Conservation (phyloP, 2,113 vertebrate species). For the Mesoclemmys tuberculata region DNA sequence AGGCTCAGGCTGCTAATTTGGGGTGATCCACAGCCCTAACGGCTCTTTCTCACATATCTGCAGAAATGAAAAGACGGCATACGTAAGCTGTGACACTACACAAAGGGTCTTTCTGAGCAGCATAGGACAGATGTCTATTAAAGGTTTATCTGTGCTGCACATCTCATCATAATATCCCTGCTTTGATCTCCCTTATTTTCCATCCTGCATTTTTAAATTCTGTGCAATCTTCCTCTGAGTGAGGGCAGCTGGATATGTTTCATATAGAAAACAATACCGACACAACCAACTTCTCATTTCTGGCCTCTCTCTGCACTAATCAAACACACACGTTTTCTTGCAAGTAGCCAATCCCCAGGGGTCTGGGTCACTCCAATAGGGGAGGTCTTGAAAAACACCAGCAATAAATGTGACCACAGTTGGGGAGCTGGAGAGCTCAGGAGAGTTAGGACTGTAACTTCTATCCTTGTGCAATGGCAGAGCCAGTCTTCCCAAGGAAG, state of each 20-base stretch:
- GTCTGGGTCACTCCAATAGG: fast-evolving
- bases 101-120: background rate
- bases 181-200: background rate
- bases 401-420: fast-evolving
- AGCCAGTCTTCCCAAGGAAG: background rate
- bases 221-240: background rate
- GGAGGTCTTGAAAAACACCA: background rate
- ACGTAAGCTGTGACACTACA: fast-evolving
- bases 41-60: background rate
- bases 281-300: background rate
- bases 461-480: background rate
- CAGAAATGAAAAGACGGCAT: background rate
- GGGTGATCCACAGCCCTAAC: background rate
- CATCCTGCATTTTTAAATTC: background rate
- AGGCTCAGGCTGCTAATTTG: constrained; percentile 23
- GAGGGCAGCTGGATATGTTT: fast-evolving
- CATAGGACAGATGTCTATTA: background rate
- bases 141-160: fast-evolving
- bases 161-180: fast-evolving
- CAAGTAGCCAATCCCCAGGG: background rate
- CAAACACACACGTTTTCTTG: background rate
- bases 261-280: fast-evolving
- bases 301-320: background rate
- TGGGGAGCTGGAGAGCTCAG: background rate
- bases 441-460: background rate